Evolutionary conservation across 53 echinoderm and acorn worm species (phyloP).

Genomic region (Hippasteria phrygiana): DNA sequence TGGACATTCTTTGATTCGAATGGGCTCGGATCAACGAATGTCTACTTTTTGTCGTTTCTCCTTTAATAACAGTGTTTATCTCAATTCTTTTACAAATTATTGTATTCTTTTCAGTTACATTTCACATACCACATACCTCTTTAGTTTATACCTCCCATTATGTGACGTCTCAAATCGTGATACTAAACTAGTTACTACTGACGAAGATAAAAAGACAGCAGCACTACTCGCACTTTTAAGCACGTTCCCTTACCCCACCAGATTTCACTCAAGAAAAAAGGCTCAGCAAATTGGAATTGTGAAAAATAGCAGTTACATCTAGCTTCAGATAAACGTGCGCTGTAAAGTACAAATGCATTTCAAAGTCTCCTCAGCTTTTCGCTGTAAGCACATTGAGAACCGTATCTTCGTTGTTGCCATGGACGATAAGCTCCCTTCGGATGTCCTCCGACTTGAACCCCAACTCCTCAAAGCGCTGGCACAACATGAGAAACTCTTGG

Average conservation of each 20-base stretch:
- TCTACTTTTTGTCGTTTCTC: too few species aligned
- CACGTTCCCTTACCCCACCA: not conserved
- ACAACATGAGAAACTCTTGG: conserved; percentile 76
- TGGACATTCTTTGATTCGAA: too few species aligned
- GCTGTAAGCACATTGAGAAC: conserved; percentile 88
- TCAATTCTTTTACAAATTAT: too few species aligned
- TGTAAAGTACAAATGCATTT: not conserved
- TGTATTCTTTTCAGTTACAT: too few species aligned
- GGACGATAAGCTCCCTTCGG: conserved; percentile 83
- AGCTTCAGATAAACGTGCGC: not conserved
- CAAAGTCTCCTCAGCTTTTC: conserved; percentile 15
- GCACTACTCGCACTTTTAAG: too few species aligned
- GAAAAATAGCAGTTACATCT: not conserved
- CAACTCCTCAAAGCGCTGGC: conserved; percentile 88
- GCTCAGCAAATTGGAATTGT: not conserved
- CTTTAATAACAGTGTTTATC: too few species aligned
- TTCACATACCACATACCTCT: too few species aligned
- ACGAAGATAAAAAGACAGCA: too few species aligned
- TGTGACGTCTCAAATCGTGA: too few species aligned
- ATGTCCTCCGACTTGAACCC: conserved; percentile 96
- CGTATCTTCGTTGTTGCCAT: conserved; percentile 88
- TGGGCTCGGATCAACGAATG: too few species aligned
- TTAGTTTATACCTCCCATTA: too few species aligned
- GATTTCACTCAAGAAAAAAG: not conserved
- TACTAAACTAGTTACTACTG: too few species aligned